Base-by-base conservation (phyloP, 2,113 vertebrate genomes). In the Calyptomena viridis region DNA sequence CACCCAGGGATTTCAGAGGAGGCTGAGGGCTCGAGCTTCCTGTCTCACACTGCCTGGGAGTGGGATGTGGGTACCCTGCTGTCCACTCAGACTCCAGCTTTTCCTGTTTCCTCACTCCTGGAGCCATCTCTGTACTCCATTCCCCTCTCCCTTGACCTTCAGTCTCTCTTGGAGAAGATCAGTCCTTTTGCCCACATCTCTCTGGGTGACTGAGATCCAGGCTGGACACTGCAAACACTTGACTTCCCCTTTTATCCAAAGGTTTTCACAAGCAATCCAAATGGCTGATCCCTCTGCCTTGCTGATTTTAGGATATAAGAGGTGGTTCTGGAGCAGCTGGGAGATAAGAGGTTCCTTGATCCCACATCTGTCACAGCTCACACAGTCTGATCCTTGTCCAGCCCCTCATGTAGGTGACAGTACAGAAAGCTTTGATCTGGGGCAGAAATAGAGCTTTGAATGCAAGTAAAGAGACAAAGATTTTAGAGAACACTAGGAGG, bases 341-440 rank as follows among this genome's bases (percentile, higher is more conserved):
- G 46, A 44, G 27, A 39, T 52, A 49, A 39, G 11, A 24, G 21
- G 15, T 96, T 35, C 96, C 97, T 18, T 95, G 94, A 14, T 52
- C 87, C 6, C 96, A 97, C 28, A 93, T 96, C 28, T 99, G 98
- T 72, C 99, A 98, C 96, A 91, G 97, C 94, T 97, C 96, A 25
- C 67, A 98, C 98, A 10, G 97, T 98, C 89, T 98, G 98, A 97
- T 99, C 73, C 77, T 88, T 23, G 64, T 33, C 49, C 87, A 93
- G 21, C 96, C 97, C 98, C 0, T 98, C 97, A 97, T 11, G 67
- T 96, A 97, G 0, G 98, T 22, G 92, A 64, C 44, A 97, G 96
- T 0, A 87, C 72, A 0, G 94, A 97, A 44, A 95, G 89, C 66
- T 98, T 96, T 0, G 96, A 97, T 77, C 97, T 86, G 11, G 69